Evolutionary conservation across 2,113 vertebrate genomes (phyloP).

Genomic region (Cheirogaleus medius): DNA sequence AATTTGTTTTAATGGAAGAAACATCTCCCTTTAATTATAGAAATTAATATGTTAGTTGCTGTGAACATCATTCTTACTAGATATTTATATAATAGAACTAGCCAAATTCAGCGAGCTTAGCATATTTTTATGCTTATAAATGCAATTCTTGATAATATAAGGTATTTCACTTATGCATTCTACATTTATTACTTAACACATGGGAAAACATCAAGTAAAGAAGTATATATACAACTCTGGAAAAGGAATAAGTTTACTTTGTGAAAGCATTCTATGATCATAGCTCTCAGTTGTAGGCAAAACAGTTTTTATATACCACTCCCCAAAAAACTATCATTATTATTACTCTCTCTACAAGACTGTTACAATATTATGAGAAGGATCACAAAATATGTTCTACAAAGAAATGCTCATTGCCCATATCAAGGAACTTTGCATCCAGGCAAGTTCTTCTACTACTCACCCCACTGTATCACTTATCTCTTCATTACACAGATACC

Average conservation of each 20-base stretch:
- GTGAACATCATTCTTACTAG: background rate
- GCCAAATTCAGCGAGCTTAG: conserved; percentile 16
- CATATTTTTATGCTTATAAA: conserved; percentile 13
- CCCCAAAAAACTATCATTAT: background rate
- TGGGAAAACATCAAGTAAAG: background rate
- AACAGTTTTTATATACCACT: background rate
- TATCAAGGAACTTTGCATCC: background rate
- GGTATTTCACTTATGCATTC: background rate
- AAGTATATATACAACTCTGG: background rate
- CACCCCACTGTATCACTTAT: background rate
- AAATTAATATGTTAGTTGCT: conserved; percentile 45
- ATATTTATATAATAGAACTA: background rate
- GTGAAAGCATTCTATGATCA: background rate
- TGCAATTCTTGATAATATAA: conserved; percentile 17
- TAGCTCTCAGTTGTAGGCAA: background rate
- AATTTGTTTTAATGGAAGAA: conserved; percentile 17
- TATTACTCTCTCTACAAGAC: background rate
- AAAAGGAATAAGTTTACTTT: background rate
- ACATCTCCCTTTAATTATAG: background rate
- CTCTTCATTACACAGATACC: background rate
- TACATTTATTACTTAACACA: conserved; percentile 25
- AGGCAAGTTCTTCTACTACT: background rate
- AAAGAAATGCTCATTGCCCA: background rate
- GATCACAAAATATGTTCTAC: background rate
- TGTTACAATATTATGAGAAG: background rate